Evolutionary conservation across 2,113 vertebrate genomes (phyloP).

Genomic region (Apus apus): DNA sequence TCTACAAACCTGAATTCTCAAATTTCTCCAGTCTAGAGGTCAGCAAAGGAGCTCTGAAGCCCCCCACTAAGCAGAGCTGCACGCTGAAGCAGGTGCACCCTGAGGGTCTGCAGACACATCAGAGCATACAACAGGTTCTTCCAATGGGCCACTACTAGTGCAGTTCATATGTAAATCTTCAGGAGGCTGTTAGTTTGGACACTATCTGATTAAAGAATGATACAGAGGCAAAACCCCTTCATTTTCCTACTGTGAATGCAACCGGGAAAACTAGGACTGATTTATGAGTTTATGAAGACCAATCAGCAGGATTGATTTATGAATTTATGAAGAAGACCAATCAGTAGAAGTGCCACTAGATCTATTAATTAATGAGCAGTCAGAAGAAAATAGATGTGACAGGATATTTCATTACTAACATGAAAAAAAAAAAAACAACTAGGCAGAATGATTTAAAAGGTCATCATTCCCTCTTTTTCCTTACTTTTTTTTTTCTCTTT

Average conservation of each 20-base stretch:
- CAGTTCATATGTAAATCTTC: not conserved
- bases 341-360: not conserved
- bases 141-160: not conserved
- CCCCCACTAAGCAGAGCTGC: not conserved
- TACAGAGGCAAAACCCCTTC: not conserved
- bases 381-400: not conserved
- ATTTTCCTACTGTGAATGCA: not conserved
- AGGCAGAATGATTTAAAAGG: not conserved
- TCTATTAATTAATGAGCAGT: not conserved
- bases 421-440: not conserved
- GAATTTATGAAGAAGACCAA: not conserved
- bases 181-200: not conserved
- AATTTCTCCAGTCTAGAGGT: not conserved
- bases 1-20: not conserved
- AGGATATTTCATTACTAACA: not conserved
- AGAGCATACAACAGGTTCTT: not conserved
- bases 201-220: not conserved
- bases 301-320: not conserved
- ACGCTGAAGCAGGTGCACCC: not conserved
- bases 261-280: not conserved
- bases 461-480: not conserved
- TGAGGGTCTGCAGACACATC: not conserved
- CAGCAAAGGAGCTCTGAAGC: not conserved
- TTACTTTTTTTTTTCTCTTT: not conserved
- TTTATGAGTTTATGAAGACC: too few relatives aligned